phyloP scores from a whole-genome alignment of 2,888 invertebrate species.

The Chloroclysta siterata region DNA sequence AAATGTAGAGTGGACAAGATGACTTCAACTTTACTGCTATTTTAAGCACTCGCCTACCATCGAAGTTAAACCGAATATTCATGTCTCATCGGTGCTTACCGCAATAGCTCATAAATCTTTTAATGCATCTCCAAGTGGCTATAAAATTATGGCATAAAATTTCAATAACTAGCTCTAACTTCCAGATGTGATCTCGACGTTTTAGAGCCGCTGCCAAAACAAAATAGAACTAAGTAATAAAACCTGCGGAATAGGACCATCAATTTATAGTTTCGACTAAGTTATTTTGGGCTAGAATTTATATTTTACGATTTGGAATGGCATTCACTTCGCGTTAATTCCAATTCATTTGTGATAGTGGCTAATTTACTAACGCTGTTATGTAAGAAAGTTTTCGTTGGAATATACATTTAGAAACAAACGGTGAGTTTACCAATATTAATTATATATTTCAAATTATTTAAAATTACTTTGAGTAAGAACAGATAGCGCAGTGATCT shows the following conservation, averaged over 20 bases:
- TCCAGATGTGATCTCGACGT: constrained; percentile 17
- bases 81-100: constrained; percentile 8
- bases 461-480: too few species aligned
- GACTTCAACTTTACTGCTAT: too few species aligned
- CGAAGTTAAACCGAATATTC: not conserved
- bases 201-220: constrained; percentile 13
- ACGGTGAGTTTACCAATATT: too few species aligned
- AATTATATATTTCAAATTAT: too few species aligned
- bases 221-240: constrained; percentile 4
- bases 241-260: not conserved
- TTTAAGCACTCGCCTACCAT: not conserved
- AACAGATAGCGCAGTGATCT: too few species aligned
- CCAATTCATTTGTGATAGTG: not conserved
- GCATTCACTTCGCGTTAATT: not conserved
- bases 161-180: constrained; percentile 22
- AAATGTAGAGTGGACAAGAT: too few species aligned
- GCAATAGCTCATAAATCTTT: constrained; percentile 33
- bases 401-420: too few species aligned
- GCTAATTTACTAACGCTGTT: too few species aligned
- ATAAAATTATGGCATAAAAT: constrained; percentile 24
- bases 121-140: constrained; percentile 26
- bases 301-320: not conserved
- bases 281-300: constrained; percentile 4
- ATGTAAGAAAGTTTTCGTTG: too few species aligned
- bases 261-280: constrained; percentile 1